A percentile compares a stretch with the other conserved stretches of the same genome.
phyloP scores from a whole-genome alignment of 2,113 vertebrate species.

The Pimephales promelas region DNA sequence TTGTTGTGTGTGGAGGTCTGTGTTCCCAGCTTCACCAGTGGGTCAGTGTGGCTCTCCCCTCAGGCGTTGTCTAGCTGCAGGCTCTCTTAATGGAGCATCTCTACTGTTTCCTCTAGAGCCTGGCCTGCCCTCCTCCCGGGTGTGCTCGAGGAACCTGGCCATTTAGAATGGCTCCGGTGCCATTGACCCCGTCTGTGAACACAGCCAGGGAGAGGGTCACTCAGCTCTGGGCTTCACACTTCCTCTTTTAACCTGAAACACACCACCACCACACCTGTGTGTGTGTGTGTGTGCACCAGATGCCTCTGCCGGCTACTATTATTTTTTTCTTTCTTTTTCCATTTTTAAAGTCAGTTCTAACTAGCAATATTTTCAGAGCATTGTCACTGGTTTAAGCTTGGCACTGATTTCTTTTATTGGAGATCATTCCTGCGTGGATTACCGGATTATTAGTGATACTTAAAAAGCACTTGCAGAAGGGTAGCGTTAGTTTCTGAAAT shows the following conservation, averaged over 20 bases:
- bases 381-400: not conserved
- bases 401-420: not conserved
- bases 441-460: not conserved
- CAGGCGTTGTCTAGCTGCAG: slow-evolving; percentile 77
- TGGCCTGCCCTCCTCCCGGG: slow-evolving; percentile 66
- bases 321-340: not conserved
- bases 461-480: not conserved
- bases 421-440: not conserved
- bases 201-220: slow-evolving; percentile 57
- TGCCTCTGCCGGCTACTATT: slow-evolving; percentile 10
- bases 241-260: slow-evolving; percentile 56
- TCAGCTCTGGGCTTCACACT: slow-evolving; percentile 47
- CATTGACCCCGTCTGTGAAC: slow-evolving; percentile 68
- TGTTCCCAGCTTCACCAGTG: slow-evolving; percentile 48
- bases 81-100: slow-evolving; percentile 68
- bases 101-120: slow-evolving; percentile 53
- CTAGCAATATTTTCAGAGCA: not conserved
- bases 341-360: not conserved
- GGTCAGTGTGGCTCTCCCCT: slow-evolving; percentile 61
- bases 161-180: slow-evolving; percentile 66
- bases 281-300: not conserved
- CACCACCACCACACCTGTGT: slow-evolving; percentile 48
- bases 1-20: slow-evolving; percentile 42
- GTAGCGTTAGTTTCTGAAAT: not conserved
- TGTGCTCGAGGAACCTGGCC: slow-evolving; percentile 61